These are phyloP conservation scores for Cerastis leucographa DNA, from an alignment of 2,888 invertebrate genomes.

Conservation along the genomic window DNA sequence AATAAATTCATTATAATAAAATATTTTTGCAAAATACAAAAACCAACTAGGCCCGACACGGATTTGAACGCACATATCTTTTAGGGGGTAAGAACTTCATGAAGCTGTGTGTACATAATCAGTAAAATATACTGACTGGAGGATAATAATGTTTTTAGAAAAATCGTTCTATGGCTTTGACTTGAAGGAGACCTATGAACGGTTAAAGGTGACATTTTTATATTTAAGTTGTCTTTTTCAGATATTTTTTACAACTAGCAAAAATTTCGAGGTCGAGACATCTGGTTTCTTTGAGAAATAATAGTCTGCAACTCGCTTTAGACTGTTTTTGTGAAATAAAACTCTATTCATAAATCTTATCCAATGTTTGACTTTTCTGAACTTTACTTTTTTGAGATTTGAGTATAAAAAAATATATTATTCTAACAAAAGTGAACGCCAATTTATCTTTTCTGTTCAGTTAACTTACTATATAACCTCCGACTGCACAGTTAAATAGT, in stretches of 20 bases:
- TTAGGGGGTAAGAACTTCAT: no score
- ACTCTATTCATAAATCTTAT: constrained; percentile 21
- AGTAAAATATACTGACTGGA: not conserved
- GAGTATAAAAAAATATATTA: not conserved
- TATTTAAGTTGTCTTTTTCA: not conserved
- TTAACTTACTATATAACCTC: not conserved
- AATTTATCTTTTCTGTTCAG: constrained; percentile 5
- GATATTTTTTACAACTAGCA: not conserved
- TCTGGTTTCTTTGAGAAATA: constrained; percentile 21
- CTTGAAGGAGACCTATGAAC: not conserved
- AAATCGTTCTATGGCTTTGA: not conserved
- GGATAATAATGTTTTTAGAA: not conserved
- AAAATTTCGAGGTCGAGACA: not conserved
- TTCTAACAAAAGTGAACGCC: constrained; percentile 6
- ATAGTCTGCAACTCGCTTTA: constrained; percentile 7
- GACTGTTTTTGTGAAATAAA: constrained; percentile 18
- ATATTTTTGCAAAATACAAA: no score
- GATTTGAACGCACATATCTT: no score
- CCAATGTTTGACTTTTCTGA: constrained; percentile 15
- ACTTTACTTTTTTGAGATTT: not conserved
- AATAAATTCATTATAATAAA: no score
- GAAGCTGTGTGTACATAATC: no score
- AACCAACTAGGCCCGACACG: no score
- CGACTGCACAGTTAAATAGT: not conserved
- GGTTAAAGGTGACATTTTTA: not conserved